phyloP scores from a whole-genome alignment of 2,113 vertebrate species.

The Echinops telfairi region DNA sequence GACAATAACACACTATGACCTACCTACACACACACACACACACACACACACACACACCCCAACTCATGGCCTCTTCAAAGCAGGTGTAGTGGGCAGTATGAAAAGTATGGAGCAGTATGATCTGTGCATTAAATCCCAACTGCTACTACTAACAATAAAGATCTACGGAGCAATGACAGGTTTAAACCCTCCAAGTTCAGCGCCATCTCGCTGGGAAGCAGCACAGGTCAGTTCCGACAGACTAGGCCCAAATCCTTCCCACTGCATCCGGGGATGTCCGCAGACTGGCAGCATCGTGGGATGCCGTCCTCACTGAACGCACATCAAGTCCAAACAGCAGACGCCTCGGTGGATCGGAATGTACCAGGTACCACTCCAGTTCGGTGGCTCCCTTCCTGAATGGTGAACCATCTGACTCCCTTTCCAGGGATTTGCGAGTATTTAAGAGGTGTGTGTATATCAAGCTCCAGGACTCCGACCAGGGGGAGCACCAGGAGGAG shows the following conservation, averaged over 20 bases:
- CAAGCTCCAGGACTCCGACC: too few species aligned
- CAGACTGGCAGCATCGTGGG: neutral
- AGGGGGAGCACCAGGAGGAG: too few species aligned
- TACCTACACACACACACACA: too few species aligned
- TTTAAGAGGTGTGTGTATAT: neutral
- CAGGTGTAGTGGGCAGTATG: rapidly evolving
- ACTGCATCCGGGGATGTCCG: rapidly evolving
- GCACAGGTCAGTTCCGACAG: too few species aligned
- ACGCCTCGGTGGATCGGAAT: rapidly evolving
- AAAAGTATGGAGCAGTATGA: neutral
- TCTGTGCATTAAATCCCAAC: too few species aligned
- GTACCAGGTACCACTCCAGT: rapidly evolving
- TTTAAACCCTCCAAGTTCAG: too few species aligned
- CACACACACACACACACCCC: too few species aligned
- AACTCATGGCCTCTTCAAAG: neutral
- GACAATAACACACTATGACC: too few species aligned
- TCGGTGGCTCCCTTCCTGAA: neutral
- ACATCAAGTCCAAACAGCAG: rapidly evolving
- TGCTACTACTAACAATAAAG: too few species aligned
- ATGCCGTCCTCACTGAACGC: rapidly evolving
- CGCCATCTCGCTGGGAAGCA: neutral
- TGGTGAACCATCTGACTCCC: neutral
- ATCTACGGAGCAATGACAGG: neutral
- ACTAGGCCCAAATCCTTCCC: neutral
- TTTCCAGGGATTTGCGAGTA: too few species aligned